These are phyloP conservation scores for Falco rusticolus DNA, from an alignment of 2,797 vertebrate genomes.

Conservation along the genomic window DNA sequence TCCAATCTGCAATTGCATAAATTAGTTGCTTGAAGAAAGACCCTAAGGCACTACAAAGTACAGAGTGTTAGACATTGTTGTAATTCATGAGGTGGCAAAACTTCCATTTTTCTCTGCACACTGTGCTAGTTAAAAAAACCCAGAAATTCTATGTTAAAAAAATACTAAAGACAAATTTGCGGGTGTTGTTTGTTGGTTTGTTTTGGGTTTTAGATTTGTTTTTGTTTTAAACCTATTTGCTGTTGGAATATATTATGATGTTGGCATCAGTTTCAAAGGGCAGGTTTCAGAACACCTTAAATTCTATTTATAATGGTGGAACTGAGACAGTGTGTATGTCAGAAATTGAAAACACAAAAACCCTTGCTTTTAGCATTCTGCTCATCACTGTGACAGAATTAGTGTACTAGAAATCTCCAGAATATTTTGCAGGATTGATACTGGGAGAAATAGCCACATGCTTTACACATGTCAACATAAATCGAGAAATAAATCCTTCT, in stretches of 20 bases:
- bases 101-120: not conserved
- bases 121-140: not conserved
- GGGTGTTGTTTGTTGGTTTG: not conserved
- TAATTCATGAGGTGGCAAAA: conserved; percentile 7
- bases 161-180: not conserved
- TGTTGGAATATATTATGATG: not conserved
- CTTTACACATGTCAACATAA: not conserved
- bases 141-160: not conserved
- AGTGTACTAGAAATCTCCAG: not conserved
- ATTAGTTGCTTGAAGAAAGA: conserved; percentile 52
- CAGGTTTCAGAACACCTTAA: not conserved
- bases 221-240: not conserved
- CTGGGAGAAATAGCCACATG: not conserved
- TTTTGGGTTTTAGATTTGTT: not conserved
- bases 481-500: not conserved
- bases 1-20: conserved; percentile 45
- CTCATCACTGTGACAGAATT: not conserved
- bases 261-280: not conserved
- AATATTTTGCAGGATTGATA: not conserved
- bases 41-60: conserved; percentile 42
- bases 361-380: not conserved
- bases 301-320: not conserved
- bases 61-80: not conserved
- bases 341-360: not conserved
- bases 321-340: not conserved